These are phyloP conservation scores for Drosophila peninsularis DNA, from an alignment of 2,888 invertebrate species.

Conservation along the genomic window DNA sequence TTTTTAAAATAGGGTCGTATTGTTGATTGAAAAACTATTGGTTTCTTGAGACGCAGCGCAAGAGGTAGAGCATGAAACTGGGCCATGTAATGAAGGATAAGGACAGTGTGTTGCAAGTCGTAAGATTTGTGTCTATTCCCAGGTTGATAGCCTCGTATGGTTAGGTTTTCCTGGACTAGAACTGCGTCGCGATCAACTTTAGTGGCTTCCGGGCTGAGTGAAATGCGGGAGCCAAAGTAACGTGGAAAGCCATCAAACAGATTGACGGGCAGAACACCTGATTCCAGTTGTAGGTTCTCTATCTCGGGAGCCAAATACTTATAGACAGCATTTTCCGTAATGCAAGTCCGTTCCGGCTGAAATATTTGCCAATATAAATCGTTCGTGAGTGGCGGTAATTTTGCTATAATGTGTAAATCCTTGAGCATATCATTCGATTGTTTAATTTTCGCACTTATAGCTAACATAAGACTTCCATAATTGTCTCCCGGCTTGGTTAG, in stretches of 20 bases:
- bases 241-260: conserved; percentile 85
- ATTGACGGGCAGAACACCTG: conserved; percentile 83
- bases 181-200: conserved; percentile 87
- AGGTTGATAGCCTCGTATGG: conserved; percentile 85
- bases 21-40: conserved; percentile 84
- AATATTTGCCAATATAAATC: conserved; percentile 86
- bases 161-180: conserved; percentile 87
- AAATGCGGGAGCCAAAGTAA: conserved; percentile 86
- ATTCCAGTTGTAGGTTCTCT: conserved; percentile 85
- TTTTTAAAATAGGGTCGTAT: conserved; percentile 83
- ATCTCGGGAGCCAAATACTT: conserved; percentile 85
- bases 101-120: conserved; percentile 85
- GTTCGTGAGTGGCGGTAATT: conserved; percentile 86
- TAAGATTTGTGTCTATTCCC: conserved; percentile 86
- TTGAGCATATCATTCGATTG: conserved; percentile 69
- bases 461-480: conserved; percentile 87
- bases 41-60: conserved; percentile 85
- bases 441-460: conserved; percentile 81
- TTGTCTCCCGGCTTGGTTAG: conserved; percentile 87
- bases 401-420: conserved; percentile 86
- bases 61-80: conserved; percentile 87
- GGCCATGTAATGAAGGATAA: conserved; percentile 86
- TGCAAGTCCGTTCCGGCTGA: conserved; percentile 86
- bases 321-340: conserved; percentile 87
- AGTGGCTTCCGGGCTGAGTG: conserved; percentile 74